A percentile compares a stretch with the other conserved stretches of the same genome.
Evolutionary conservation across 2,888 invertebrate genomes (phyloP).

Genomic region (Ecliptopera silaceata): DNA sequence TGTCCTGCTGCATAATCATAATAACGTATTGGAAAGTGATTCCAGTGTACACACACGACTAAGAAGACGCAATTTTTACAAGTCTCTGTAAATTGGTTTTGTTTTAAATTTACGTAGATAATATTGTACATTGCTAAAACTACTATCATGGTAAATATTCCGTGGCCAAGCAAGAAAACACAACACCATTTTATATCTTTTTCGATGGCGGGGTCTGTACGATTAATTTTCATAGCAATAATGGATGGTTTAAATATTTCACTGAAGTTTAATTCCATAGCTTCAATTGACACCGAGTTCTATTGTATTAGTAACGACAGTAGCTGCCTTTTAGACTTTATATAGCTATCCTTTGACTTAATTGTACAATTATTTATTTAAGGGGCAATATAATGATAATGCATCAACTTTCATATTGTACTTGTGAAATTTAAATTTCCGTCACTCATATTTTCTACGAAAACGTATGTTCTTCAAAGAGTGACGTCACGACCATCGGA

Average conservation of each 20-base stretch:
- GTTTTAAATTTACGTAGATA: slow-evolving; percentile 27
- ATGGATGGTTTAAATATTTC: slow-evolving; percentile 29
- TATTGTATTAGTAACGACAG: too few species aligned
- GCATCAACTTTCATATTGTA: too few species aligned
- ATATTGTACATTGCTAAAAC: slow-evolving; percentile 32
- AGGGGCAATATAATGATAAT: too few species aligned
- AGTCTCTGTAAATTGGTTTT: slow-evolving; percentile 31
- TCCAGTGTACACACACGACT: slow-evolving; percentile 20
- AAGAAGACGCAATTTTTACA: slow-evolving; percentile 37
- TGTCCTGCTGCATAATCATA: slow-evolving; percentile 39
- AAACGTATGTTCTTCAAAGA: too few species aligned
- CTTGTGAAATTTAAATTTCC: too few species aligned
- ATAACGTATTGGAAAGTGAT: slow-evolving; percentile 30
- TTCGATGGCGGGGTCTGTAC: slow-evolving; percentile 34
- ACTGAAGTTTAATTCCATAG: slow-evolving; percentile 41
- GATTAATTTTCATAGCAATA: slow-evolving; percentile 26
- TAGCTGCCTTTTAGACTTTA: too few species aligned
- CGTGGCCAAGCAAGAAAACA: slow-evolving; percentile 20
- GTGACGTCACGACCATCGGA: too few species aligned
- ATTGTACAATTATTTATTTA: too few species aligned
- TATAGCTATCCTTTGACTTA: too few species aligned
- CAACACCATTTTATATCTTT: slow-evolving; percentile 37
- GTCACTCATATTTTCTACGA: too few species aligned
- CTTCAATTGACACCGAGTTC: background rate
- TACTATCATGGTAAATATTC: slow-evolving; percentile 14